Conservation (phyloP, 2,113 vertebrate species). For the Uropsilus gracilis region DNA sequence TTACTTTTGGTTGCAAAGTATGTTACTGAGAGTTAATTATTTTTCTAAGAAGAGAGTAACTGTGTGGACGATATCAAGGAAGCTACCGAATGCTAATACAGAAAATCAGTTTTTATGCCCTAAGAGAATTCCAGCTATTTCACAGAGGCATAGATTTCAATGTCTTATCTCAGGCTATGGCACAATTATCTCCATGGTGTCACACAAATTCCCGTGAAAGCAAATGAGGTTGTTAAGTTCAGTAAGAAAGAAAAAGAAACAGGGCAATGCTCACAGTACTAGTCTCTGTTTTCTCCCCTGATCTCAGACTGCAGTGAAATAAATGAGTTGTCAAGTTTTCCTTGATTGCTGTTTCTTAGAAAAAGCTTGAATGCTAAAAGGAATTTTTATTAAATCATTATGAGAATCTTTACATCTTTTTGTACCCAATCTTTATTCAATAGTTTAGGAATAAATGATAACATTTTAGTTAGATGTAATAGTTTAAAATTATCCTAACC, state of each 20-base stretch:
- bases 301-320: background rate
- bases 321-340: background rate
- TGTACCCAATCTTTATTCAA: background rate
- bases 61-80: background rate
- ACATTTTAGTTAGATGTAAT: background rate
- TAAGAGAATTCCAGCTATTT: slow-evolving; percentile 64
- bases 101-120: slow-evolving; percentile 51
- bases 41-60: slow-evolving; percentile 37
- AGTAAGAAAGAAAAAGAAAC: background rate
- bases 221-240: slow-evolving; percentile 51
- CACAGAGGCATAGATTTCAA: background rate
- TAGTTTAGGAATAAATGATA: background rate
- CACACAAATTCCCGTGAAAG: slow-evolving; percentile 63
- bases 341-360: background rate
- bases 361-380: background rate
- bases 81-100: slow-evolving; percentile 36
- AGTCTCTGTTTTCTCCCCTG: rapidly evolving
- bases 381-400: background rate
- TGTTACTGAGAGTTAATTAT: slow-evolving; percentile 70
- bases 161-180: slow-evolving; percentile 46
- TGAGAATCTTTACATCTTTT: background rate
- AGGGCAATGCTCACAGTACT: slow-evolving; percentile 37
- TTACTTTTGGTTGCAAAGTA: slow-evolving; percentile 13
- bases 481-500: slow-evolving; percentile 10
- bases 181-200: slow-evolving; percentile 57